These are phyloP conservation scores for Nymphalis c-album DNA, from an alignment of 2,888 invertebrate genomes.

Conservation along the genomic window DNA sequence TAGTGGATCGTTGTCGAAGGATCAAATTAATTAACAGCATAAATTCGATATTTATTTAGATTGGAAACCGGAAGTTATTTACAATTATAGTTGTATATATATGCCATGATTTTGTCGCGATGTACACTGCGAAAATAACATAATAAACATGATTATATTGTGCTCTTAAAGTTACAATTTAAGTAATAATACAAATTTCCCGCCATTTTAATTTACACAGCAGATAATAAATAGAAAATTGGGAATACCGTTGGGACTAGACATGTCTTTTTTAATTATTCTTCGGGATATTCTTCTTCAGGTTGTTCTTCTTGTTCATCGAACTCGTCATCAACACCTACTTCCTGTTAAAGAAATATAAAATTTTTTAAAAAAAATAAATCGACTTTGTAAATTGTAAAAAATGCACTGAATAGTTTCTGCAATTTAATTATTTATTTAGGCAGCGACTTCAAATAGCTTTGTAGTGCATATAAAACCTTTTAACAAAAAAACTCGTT, in stretches of 20 bases:
- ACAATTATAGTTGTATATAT: no score
- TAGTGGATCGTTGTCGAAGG: no score
- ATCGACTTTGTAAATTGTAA: no score
- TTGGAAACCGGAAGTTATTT: no score
- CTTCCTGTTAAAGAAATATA: slow-evolving; percentile 69
- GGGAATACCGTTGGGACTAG: background rate
- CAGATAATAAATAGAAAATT: slow-evolving; percentile 10
- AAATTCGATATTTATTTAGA: no score
- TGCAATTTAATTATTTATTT: no score
- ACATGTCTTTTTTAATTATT: slow-evolving; percentile 42
- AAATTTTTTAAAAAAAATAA: background rate
- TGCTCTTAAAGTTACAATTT: background rate
- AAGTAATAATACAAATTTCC: background rate
- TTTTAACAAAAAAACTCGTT: background rate
- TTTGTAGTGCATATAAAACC: background rate
- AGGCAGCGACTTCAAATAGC: no score
- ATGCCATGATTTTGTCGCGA: no score
- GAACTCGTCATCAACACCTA: slow-evolving; percentile 83
- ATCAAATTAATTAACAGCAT: no score
- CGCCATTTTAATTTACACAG: background rate
- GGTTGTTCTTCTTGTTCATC: slow-evolving; percentile 77
- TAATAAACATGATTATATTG: background rate
- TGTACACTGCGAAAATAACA: no score
- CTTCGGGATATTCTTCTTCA: slow-evolving; percentile 63
- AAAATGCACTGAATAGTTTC: background rate